Evolutionary conservation across 1,140 invertebrate genomes (phyloP), one percentile per base, ranked within the genome.

Genomic region (Heliconius melpomene): DNA sequence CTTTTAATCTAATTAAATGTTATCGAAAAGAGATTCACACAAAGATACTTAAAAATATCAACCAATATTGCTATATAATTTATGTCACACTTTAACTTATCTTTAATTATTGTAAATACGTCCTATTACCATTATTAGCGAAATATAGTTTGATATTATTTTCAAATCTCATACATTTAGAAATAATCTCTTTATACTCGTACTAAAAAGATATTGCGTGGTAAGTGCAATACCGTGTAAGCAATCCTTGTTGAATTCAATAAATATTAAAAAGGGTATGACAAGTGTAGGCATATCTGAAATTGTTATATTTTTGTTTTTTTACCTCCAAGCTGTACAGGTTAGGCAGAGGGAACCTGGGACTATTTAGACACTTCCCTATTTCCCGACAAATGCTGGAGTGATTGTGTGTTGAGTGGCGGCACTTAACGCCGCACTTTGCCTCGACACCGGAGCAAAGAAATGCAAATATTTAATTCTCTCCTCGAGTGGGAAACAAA

Each of bases 221-320:
- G 7, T 29, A 50, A 74, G 73, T 74, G 73, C 73, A 74, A 74
- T 74, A 16, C 29, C 50, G 23, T 74, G 73, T 74, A 74, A 54
- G 46, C 38, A 46, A 20, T 74, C 26, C 20, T 66, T 9, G 3
- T 29, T 29, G 60, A 66, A 66, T 29, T 66, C 60, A 66, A 66
- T 66, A 66, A 66, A 66, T 66, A 66, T 66, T 29, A 66, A 66
- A 66, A 66, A 66, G 60, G 57, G 9, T 16, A 29, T 66, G 23
- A 26, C 60, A 29, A 29, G 60, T 66, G 26, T 66, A 16, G 26
- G 26, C 3, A 29, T 66, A 66, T 26, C 11, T 66, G 23, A 66
- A 66, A 23, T 26, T 60, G 3, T 60, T n/a, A 13, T 29, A 29
- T 26, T 16, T 46, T 46, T 46, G 13, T 46, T 46, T 13, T 40